phyloP scores from a whole-genome alignment of 2,888 invertebrate genomes.

The Standfussiana lucernea region DNA sequence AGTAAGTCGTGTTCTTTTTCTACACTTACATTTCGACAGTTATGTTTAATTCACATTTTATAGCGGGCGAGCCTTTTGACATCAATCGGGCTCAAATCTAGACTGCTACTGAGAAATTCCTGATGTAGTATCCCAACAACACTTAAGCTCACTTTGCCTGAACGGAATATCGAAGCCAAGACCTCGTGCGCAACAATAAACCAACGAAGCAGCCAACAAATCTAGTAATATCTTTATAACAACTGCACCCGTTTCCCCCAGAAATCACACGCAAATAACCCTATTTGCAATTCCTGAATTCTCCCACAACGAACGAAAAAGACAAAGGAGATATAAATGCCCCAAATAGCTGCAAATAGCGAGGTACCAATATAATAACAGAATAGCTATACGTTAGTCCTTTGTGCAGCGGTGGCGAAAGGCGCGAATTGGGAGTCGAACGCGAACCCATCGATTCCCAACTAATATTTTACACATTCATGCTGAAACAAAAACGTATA shows the following conservation, averaged over 20 bases:
- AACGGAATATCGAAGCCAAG: too few relatives aligned
- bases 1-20: too few relatives aligned
- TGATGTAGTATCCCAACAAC: too few relatives aligned
- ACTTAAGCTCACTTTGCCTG: too few relatives aligned
- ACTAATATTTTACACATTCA: constrained; percentile 84
- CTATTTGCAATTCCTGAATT: constrained; percentile 17
- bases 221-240: not conserved
- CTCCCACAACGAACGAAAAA: constrained; percentile 12
- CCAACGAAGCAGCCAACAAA: not conserved
- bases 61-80: too few relatives aligned
- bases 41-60: too few relatives aligned
- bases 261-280: constrained; percentile 34
- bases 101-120: too few relatives aligned
- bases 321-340: constrained; percentile 24
- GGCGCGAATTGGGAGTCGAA: constrained; percentile 68
- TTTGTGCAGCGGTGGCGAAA: constrained; percentile 58
- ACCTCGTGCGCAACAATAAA: not conserved
- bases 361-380: constrained; percentile 51
- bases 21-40: too few relatives aligned
- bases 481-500: constrained; percentile 79
- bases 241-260: not conserved
- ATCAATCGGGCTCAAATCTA: too few relatives aligned
- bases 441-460: constrained; percentile 77
- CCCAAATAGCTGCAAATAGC: constrained; percentile 24
- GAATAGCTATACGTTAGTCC: constrained; percentile 54